Evolutionary conservation across 2,888 invertebrate genomes (phyloP).

Genomic region (Pollenia amentaria): DNA sequence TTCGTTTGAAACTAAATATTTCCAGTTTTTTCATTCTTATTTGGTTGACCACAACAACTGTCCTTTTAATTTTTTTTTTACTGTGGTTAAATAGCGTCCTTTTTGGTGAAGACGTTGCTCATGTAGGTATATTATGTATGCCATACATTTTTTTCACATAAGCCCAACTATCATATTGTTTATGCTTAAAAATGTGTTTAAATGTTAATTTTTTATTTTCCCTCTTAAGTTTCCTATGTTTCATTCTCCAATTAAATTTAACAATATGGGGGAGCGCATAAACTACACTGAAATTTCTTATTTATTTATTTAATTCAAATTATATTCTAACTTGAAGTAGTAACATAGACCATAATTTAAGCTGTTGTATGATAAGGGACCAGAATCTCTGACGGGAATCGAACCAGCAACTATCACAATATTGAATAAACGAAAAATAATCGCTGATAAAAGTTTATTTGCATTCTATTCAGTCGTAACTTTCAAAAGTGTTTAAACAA

Average conservation of each 20-base stretch:
- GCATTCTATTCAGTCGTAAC: no score
- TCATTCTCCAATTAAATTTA: slow-evolving; percentile 25
- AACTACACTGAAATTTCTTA: not conserved
- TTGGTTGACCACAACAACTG: slow-evolving; percentile 59
- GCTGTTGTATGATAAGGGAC: no score
- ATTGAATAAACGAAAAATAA: no score
- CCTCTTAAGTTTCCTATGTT: slow-evolving; percentile 9
- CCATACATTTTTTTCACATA: no score
- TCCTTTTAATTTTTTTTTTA: not conserved
- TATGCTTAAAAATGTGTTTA: not conserved
- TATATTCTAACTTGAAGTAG: no score
- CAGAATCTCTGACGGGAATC: no score
- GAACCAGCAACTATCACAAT: no score
- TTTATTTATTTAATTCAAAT: no score
- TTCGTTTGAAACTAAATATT: slow-evolving; percentile 17
- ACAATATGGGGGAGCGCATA: not conserved
- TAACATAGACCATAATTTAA: no score
- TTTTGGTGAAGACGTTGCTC: not conserved
- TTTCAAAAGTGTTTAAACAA: no score
- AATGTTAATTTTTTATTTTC: slow-evolving; percentile 28
- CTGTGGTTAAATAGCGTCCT: slow-evolving; percentile 48
- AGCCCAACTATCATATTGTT: not conserved
- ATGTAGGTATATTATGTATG: not conserved
- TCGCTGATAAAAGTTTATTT: no score
- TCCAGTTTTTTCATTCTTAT: not conserved